Evolutionary conservation across 37 sponge, comb jelly and placozoan species (phyloP), one percentile per base, ranked within the genome.

Genomic region (Spongilla lacustris): DNA sequence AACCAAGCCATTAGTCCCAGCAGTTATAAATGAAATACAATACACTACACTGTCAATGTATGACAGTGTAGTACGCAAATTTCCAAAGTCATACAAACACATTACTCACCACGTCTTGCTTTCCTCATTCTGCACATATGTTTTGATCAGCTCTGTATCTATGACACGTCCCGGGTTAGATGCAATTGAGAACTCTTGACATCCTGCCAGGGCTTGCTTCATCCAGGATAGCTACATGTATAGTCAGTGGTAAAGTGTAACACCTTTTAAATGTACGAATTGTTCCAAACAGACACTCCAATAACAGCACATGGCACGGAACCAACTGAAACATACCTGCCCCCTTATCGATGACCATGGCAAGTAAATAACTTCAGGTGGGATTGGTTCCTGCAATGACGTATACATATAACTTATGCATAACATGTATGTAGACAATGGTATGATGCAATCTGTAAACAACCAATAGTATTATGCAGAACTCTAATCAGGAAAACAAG

Each of bases 161-260:
- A 93, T 81, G 31, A 82, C 50, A 23, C 71, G 74, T 9, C 75
- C 74, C 19, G 90, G 94, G 73, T 86, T 93, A 67, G 94, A 90
- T 26, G 90, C 87, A 50, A 99, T 88, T 46, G 90, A 95, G 84
- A 99, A 99, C 68, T 94, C 97, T 0, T 92, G 78, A 32, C 92
- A 91, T 0, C 95, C 92, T 9, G 79, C 73, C 36, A 98, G 84
- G 31, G 93, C 94, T 46, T 94, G 92, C 74, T 86, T 77, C 5
- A 94, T 82, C 94, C 93, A 94, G 1, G 95, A 95, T 68, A 94
- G 66, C 75, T 86, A 30, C 9, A 37, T 74, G 38, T 17, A 69
- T 17, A 25, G 33, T 3, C 6, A 41, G 41, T 41, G 30, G 50
- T 14, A 74, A 41, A 30, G 46, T 33, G 37, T 25, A 41, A 84